phyloP scores from a whole-genome alignment of 2,888 invertebrate genomes.

The Oxytorus armatus region DNA sequence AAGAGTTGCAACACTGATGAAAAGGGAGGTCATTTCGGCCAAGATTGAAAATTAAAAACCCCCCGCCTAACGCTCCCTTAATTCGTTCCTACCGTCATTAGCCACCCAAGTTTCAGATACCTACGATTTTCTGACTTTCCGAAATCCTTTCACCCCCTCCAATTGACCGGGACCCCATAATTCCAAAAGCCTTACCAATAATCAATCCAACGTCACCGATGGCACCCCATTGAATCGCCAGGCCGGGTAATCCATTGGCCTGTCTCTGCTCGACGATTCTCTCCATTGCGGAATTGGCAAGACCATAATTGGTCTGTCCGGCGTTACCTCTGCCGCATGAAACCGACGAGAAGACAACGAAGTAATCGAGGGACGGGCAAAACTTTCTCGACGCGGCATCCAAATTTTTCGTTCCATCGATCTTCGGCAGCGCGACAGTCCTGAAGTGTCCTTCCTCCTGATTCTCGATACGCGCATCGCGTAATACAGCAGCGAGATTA shows the following conservation, averaged over 20 bases:
- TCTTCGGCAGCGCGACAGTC: slow-evolving; percentile 93
- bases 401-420: slow-evolving; percentile 92
- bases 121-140: no score
- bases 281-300: slow-evolving; percentile 99
- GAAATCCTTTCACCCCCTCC: no score
- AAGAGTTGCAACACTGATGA: no score
- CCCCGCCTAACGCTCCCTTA: no score
- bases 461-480: slow-evolving; percentile 95
- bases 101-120: no score
- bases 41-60: no score
- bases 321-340: slow-evolving; percentile 98
- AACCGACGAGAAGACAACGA: slow-evolving; percentile 98
- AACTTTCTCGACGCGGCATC: slow-evolving; percentile 92
- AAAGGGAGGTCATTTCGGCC: no score
- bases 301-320: slow-evolving; percentile 98
- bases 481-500: slow-evolving; percentile 96
- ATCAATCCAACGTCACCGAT: slow-evolving; percentile 98
- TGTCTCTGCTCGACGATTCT: slow-evolving; percentile 95
- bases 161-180: no score
- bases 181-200: slow-evolving; percentile 83
- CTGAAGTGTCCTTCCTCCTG: slow-evolving; percentile 92
- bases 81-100: no score
- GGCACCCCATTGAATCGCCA: slow-evolving; percentile 99
- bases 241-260: slow-evolving; percentile 92
- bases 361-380: slow-evolving; percentile 94